Base-by-base conservation (phyloP, 1,140 invertebrate genomes). In the Apis florea region DNA sequence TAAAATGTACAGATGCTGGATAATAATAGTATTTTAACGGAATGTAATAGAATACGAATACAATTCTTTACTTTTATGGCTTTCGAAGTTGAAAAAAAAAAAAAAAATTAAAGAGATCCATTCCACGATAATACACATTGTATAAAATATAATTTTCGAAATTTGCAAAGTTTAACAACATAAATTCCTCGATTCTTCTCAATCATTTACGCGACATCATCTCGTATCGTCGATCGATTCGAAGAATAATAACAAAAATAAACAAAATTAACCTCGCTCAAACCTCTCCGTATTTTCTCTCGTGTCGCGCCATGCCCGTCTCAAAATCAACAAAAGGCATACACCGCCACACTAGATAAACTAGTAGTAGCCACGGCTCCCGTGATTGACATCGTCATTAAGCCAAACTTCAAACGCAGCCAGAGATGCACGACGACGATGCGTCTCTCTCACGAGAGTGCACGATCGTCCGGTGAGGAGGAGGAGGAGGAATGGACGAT, bases 321-420 rank as follows among this genome's bases (percentile, higher is more conserved):
- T 40, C 2, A 40, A 40, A 40, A 40, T 40, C 31, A 6, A 40
- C 31, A 40, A 40, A 40, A 40, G 31, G 2, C 6, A 40, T 5
- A 40, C 0, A 40, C 5, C 0, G 6, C 31, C 31, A 40, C 31
- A 31, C 63, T 13, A 26, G 56, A 49, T 61, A 40, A 40, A 79
- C 26, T 31, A n/a, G n/a, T n/a, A n/a, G n/a, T 59, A n/a, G 64
- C 80, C 31, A 40, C 1, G 54, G 63, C 64, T 85, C 83, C 83
- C 4, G 47, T 90, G 90, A 90, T 90, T 88, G 89, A 91, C 89
- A 89, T 83, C 83, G 85, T 91, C 87, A 91, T 91, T 91, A 91
- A 85, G 79, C 83, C 77, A 64, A 71, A 84, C 84, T 88, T 81
- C 80, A 87, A 84, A 78, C 77, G 68, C 77, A 78, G 31, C 63